These are phyloP conservation scores for Herpailurus yagouaroundi DNA, from an alignment of 2,113 vertebrate species.

Conservation along the genomic window DNA sequence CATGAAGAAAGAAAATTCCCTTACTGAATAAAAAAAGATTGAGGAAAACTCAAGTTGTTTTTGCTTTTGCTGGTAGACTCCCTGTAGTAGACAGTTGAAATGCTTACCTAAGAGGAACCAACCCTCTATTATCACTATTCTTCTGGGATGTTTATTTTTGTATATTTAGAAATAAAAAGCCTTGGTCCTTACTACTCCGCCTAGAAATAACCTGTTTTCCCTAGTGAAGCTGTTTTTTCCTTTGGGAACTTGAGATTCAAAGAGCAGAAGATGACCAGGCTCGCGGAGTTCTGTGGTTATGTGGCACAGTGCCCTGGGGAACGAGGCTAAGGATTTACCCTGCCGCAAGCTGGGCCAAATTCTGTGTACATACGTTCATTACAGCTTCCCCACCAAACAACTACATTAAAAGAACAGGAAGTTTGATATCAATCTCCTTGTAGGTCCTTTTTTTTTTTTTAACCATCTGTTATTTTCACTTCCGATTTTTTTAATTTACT, in stretches of 20 bases:
- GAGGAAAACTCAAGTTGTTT: neutral
- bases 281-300: neutral
- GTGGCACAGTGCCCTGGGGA: neutral
- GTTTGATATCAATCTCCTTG: neutral
- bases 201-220: slow-evolving; percentile 32
- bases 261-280: neutral
- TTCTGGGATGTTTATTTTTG: slow-evolving; percentile 35
- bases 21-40: neutral
- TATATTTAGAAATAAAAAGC: slow-evolving; percentile 40
- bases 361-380: neutral
- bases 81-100: neutral
- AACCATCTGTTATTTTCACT: slow-evolving; percentile 48
- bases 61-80: neutral
- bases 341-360: neutral
- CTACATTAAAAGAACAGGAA: neutral
- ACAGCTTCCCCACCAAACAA: neutral
- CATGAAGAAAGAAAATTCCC: neutral
- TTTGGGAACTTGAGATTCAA: neutral
- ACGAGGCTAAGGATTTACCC: neutral
- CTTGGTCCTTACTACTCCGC: neutral
- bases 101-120: neutral
- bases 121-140: neutral
- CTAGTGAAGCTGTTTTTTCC: neutral
- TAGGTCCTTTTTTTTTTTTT: neutral
- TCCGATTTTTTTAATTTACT: slow-evolving; percentile 47